Evolutionary conservation across 2,797 vertebrate species (phyloP), one percentile per base, ranked within the genome.

Genomic region (Lindbergichthys nudifrons): DNA sequence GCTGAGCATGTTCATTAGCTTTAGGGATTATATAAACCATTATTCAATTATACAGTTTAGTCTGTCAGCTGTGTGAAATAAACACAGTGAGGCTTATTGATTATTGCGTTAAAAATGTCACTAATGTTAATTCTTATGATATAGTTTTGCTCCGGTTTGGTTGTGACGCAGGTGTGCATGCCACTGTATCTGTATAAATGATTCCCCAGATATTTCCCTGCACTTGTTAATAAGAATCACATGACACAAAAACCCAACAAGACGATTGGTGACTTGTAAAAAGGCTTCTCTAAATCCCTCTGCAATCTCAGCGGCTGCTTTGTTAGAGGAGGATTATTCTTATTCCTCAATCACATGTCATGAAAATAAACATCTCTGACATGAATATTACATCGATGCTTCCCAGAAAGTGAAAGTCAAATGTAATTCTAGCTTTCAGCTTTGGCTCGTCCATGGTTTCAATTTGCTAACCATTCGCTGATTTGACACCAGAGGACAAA

Each of bases 341-440:
- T 47, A 26, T 78, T 83, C 65, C 51, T 81, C 51, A 50, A 70
- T 77, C 69, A 50, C 19, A 43, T 61, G 56, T 72, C 72, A 48
- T 30, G 26, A 77, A 78, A 79, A 81, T 68, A 80, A 86, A 88
- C 79, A 83, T 87, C 15, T 60, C 68, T 60, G 73, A 59, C 39
- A 76, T 73, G 71, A 77, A 57, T 77, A 79, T 86, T 57, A 79
- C 75, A 73, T 57, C 0, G 11, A 16, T 3, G 77, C 73, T 53
- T 50, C 68, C 0, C 9, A 75, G 54, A 39, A 26, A 72, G 70
- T 0, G 2, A 57, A 68, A 43, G 47, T 61, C 43, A 4, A 26
- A 68, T 73, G 73, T 65, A 46, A 83, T 70, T 81, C 42, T 9
- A 21, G 65, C 45, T 53, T 58, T 58, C 23, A 3, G 14, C 19